phyloP scores from a whole-genome alignment of 2,113 vertebrate species.

The Sapajus apella region DNA sequence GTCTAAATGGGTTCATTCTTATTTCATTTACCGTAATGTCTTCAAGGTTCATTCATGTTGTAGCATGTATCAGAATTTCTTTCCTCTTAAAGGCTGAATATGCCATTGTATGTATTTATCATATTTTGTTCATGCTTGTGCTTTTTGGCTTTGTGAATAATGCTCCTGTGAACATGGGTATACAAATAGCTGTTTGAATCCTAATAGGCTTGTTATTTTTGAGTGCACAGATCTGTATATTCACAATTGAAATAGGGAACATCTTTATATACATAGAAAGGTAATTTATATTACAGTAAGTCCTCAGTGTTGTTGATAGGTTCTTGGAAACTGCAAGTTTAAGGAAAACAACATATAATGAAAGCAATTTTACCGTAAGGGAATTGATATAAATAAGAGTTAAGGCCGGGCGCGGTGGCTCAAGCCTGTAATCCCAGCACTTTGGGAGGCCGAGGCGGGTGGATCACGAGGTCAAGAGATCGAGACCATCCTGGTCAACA shows the following conservation, averaged over 20 bases:
- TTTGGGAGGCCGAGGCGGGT: no score
- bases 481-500: no score
- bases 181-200: background rate
- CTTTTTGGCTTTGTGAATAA: constrained; percentile 5
- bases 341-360: background rate
- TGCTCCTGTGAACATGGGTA: background rate
- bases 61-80: constrained; percentile 18
- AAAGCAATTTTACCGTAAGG: background rate
- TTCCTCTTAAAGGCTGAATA: constrained; percentile 9
- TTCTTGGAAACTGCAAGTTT: background rate
- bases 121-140: constrained; percentile 5
- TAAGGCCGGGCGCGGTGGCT: no score
- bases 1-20: background rate
- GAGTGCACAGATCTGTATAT: background rate
- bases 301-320: background rate
- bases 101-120: background rate
- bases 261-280: background rate
- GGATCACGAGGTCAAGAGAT: no score
- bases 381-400: background rate
- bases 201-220: background rate
- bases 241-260: constrained; percentile 23
- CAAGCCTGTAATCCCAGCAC: no score
- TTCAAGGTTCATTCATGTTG: background rate
- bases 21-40: constrained; percentile 25
- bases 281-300: background rate